Evolutionary conservation across 2,888 invertebrate genomes (phyloP).

Genomic region (Cosmia trapezina): DNA sequence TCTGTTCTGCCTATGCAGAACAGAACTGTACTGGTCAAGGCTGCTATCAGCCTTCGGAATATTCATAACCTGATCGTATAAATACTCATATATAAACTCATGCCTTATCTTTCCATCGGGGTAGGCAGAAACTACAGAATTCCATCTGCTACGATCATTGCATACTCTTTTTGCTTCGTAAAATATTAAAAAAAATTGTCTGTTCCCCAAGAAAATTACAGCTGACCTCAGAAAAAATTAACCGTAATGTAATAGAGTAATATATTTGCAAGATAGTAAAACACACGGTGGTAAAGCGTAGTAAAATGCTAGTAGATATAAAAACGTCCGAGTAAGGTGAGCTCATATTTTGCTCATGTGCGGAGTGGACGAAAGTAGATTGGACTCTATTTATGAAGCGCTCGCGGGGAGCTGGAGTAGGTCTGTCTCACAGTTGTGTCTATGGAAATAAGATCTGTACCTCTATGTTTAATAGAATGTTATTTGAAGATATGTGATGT

Average conservation of each 20-base stretch:
- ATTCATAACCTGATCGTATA: neutral
- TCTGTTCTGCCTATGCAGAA: no score
- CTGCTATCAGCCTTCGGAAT: neutral
- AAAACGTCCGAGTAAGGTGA: slow-evolving; percentile 33
- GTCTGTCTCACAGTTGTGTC: slow-evolving; percentile 30
- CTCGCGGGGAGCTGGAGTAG: slow-evolving; percentile 23
- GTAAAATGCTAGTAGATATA: slow-evolving; percentile 41
- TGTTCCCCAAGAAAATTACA: neutral
- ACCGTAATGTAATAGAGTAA: slow-evolving; percentile 1
- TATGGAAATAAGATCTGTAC: slow-evolving; percentile 9
- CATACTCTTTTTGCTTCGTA: no score
- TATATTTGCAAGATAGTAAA: slow-evolving; percentile 43
- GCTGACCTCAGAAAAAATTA: neutral
- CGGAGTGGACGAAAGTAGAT: slow-evolving; percentile 43
- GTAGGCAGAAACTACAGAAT: no score
- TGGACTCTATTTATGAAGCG: slow-evolving; percentile 46
- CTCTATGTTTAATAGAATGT: slow-evolving; percentile 16
- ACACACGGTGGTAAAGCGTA: slow-evolving; percentile 28
- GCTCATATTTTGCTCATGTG: slow-evolving; percentile 48
- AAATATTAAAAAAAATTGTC: no score
- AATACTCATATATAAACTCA: no score
- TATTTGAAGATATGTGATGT: neutral
- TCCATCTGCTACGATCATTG: no score
- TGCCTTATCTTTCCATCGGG: no score
- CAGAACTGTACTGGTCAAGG: no score